Evolutionary conservation across 2,113 vertebrate genomes (phyloP).

Genomic region (Leucoraja erinaceus): DNA sequence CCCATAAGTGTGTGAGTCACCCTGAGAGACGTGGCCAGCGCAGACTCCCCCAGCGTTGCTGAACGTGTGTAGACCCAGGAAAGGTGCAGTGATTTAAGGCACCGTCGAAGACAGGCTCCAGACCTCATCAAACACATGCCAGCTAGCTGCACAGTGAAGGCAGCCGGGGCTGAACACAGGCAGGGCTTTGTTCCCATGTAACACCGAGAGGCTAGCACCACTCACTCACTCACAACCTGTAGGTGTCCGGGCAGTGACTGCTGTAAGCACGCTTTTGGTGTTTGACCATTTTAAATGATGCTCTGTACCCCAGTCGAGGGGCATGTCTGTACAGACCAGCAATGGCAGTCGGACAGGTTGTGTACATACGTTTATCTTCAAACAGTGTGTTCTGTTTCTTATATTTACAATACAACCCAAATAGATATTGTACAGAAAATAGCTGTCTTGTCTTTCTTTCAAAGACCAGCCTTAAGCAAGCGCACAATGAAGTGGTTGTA

Average conservation of each 20-base stretch:
- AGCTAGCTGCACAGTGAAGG: neutral
- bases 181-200: neutral
- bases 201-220: no score
- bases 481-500: neutral
- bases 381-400: conserved; percentile 1
- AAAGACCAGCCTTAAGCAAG: neutral
- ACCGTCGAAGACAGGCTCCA: neutral
- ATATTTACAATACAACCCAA: conserved; percentile 25
- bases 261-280: neutral
- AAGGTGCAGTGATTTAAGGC: neutral
- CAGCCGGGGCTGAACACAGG: neutral
- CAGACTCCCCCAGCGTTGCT: neutral
- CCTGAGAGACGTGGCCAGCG: neutral
- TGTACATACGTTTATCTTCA: conserved; percentile 27
- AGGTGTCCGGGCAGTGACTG: neutral
- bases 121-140: neutral
- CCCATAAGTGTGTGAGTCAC: neutral
- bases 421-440: conserved; percentile 18
- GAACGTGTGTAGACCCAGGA: neutral
- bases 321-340: neutral
- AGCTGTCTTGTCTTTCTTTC: neutral
- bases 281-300: neutral
- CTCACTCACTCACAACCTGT: neutral
- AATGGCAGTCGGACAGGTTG: neutral
- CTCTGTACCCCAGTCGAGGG: neutral